A percentile compares a stretch with the other conserved stretches of the same genome.
phyloP scores from a whole-genome alignment of 2,888 invertebrate genomes.

The Polydrusus pterygomalis region DNA sequence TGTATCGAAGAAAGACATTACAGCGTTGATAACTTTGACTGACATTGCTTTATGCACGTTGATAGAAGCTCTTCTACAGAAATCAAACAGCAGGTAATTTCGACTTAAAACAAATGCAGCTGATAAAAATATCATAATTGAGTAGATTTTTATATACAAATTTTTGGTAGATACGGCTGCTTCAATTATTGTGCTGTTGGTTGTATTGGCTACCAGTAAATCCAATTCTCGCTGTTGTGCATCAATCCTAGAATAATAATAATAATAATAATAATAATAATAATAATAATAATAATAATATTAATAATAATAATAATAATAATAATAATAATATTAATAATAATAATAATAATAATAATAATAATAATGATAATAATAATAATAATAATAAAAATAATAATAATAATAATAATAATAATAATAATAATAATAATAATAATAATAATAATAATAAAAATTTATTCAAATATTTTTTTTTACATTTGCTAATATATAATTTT shows the following conservation, averaged over 20 bases:
- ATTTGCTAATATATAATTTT: too few relatives aligned
- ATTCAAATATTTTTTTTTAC: too few relatives aligned
- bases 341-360: too few relatives aligned
- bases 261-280: too few relatives aligned
- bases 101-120: slow-evolving; percentile 51
- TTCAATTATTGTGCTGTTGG: slow-evolving; percentile 38
- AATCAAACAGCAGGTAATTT: slow-evolving; percentile 78
- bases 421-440: too few relatives aligned
- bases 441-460: too few relatives aligned
- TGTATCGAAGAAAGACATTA: slow-evolving; percentile 65
- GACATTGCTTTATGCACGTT: slow-evolving; percentile 64
- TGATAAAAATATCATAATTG: slow-evolving; percentile 55
- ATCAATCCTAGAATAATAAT: slow-evolving; percentile 58
- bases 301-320: too few relatives aligned
- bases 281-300: too few relatives aligned
- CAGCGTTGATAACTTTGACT: slow-evolving; percentile 60
- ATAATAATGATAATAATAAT: too few relatives aligned
- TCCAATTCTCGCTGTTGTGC: slow-evolving; percentile 57
- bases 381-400: too few relatives aligned
- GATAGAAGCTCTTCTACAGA: slow-evolving; percentile 82
- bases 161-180: slow-evolving; percentile 45
- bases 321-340: too few relatives aligned
- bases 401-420: too few relatives aligned
- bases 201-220: slow-evolving; percentile 41
- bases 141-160: slow-evolving; percentile 56